phyloP scores from a whole-genome alignment of 2,113 vertebrate species.

The Rhodinocichla rosea region DNA sequence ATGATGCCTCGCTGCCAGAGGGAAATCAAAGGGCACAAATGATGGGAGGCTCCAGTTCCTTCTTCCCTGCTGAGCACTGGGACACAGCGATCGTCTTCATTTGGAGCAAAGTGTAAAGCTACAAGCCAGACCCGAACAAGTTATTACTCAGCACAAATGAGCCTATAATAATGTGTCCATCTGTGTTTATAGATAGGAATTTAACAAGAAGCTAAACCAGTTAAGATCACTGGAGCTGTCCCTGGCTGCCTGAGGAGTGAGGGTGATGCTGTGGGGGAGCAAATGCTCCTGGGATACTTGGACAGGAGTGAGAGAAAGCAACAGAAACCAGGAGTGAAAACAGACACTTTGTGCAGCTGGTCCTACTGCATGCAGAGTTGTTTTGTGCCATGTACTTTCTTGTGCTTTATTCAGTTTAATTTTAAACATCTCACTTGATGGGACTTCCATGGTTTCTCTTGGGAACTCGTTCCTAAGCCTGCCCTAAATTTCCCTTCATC shows the following conservation, averaged over 20 bases:
- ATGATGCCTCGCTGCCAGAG: background rate
- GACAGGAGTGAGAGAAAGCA: background rate
- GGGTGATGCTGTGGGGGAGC: background rate
- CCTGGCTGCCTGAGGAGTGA: background rate
- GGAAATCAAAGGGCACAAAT: background rate
- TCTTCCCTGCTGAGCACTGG: background rate
- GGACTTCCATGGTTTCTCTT: conserved; percentile 26
- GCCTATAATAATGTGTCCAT: background rate
- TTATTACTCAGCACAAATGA: background rate
- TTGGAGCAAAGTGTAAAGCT: background rate
- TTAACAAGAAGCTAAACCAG: background rate
- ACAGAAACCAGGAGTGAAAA: background rate
- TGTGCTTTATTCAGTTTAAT: background rate
- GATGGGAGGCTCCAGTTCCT: background rate
- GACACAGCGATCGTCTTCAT: background rate
- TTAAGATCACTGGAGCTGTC: background rate
- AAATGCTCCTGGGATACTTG: rapidly evolving
- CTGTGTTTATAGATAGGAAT: background rate
- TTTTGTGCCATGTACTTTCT: background rate
- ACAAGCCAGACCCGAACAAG: background rate
- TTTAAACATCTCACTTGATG: background rate
- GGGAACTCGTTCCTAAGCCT: background rate
- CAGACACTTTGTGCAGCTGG: background rate
- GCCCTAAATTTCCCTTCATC: conserved; percentile 37
- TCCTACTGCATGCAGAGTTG: background rate